Evolutionary conservation across 2,888 invertebrate genomes (phyloP).

Genomic region (Julus scanicus): DNA sequence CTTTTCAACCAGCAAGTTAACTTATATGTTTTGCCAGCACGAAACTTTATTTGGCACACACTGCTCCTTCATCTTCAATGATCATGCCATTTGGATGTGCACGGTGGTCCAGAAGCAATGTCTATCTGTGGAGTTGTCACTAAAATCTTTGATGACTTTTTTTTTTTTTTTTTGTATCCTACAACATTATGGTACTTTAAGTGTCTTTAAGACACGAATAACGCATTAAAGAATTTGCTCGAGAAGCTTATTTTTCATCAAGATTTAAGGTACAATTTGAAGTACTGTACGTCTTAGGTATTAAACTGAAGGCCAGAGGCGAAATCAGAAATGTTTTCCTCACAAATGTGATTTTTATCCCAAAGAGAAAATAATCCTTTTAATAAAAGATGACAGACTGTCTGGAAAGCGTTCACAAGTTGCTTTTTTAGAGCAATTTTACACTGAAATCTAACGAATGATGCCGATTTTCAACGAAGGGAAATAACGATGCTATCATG

Average conservation of each 20-base stretch:
- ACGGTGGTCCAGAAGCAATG: too few relatives aligned
- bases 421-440: neutral
- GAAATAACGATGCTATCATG: neutral
- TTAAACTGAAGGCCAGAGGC: neutral
- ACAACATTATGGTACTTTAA: too few relatives aligned
- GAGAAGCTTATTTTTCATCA: neutral
- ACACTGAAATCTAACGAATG: neutral
- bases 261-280: neutral
- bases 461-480: neutral
- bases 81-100: too few relatives aligned
- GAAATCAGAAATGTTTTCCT: neutral
- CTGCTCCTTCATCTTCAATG: too few relatives aligned
- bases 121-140: too few relatives aligned
- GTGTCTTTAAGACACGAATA: neutral
- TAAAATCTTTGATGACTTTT: too few relatives aligned
- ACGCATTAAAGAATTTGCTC: neutral
- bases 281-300: neutral
- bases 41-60: too few relatives aligned
- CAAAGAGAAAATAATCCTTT: neutral
- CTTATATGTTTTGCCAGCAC: too few relatives aligned
- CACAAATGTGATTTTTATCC: neutral
- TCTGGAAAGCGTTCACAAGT: neutral
- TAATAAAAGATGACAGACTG: neutral
- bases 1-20: too few relatives aligned
- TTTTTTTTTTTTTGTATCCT: too few relatives aligned